Evolutionary conservation across 1,140 invertebrate species (phyloP), one percentile per base, ranked within the genome.

Genomic region (Diabrotica undecimpunctata): DNA sequence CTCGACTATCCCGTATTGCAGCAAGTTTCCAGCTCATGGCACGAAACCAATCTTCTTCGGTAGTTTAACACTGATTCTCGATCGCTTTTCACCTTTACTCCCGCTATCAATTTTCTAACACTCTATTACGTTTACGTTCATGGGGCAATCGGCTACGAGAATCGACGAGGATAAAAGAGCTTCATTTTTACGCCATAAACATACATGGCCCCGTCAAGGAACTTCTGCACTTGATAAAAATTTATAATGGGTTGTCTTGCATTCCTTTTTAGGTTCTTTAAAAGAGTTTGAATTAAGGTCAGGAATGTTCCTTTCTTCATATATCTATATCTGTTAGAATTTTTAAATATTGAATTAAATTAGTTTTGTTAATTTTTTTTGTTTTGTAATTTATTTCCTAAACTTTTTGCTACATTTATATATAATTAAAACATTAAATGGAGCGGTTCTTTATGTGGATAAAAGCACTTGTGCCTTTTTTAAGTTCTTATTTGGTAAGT

Each of bases 81-180:
- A 74, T 69, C 72, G 71, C 72, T 75, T 75, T 75, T 74, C 74
- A 75, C 74, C 74, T 75, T 75, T 73, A 72, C 68, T 73, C 67
- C 67, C 65, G 70, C 73, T 72, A 74, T 74, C 73, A 74, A 74
- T 74, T 74, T 71, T 69, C 69, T 66, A 70, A 70, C 68, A 74
- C 61, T 73, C 73, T 74, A 74, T 74, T 74, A 74, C 73, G 71
- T 72, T 73, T 73, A 73, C 67, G 69, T 72, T 72, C 66, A 52
- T 64, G 55, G 66, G 66, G 66, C 71, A 71, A 74, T 74, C 72
- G 73, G 65, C 69, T 72, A 74, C 58, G 69, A 72, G 70, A 46
- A 46, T 46, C 41, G 41, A 70, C 65, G 66, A 66, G 71, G 59
- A 70, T 70, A 73, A 74, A 74, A 73, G 71, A 71, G 72, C 66